phyloP scores from a whole-genome alignment of 2,888 invertebrate species.

The Chymomyza amoena region DNA sequence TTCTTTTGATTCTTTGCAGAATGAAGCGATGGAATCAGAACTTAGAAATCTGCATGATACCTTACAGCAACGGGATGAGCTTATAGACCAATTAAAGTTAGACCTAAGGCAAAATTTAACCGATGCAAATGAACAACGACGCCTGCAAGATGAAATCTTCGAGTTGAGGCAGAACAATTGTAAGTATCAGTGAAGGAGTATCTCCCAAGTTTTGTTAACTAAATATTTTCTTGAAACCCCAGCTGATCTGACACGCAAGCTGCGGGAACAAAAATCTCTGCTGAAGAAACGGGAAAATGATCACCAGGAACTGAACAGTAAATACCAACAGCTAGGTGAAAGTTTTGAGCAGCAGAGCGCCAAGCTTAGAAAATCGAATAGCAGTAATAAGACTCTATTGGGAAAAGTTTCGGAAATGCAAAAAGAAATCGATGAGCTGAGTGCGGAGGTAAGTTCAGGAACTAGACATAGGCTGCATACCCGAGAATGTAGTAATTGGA shows the following conservation, averaged over 20 bases:
- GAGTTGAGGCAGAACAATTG: constrained; percentile 35
- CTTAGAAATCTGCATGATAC: constrained; percentile 25
- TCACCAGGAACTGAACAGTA: constrained; percentile 39
- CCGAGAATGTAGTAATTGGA: no score
- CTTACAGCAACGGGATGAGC: constrained; percentile 38
- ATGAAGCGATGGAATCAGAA: constrained; percentile 47
- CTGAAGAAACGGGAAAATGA: constrained; percentile 48
- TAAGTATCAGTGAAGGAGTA: constrained; percentile 14
- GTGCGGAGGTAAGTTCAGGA: constrained; percentile 65
- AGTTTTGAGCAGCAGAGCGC: constrained; percentile 53
- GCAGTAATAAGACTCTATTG: constrained; percentile 45
- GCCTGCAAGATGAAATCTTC: constrained; percentile 40
- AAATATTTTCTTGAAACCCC: not conserved
- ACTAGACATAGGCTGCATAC: no score
- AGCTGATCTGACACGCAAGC: constrained; percentile 51
- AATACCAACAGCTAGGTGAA: constrained; percentile 44
- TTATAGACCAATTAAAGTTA: constrained; percentile 39
- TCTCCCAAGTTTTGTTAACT: not conserved
- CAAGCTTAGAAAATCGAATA: constrained; percentile 48
- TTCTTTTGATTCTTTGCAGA: constrained; percentile 50
- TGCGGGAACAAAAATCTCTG: constrained; percentile 39
- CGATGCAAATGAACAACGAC: constrained; percentile 26
- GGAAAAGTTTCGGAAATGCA: constrained; percentile 47
- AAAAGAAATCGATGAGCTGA: constrained; percentile 48
- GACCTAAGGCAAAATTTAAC: constrained; percentile 17